These are phyloP conservation scores for Prinia subflava DNA, from an alignment of 2,113 vertebrate species.

Conservation along the genomic window DNA sequence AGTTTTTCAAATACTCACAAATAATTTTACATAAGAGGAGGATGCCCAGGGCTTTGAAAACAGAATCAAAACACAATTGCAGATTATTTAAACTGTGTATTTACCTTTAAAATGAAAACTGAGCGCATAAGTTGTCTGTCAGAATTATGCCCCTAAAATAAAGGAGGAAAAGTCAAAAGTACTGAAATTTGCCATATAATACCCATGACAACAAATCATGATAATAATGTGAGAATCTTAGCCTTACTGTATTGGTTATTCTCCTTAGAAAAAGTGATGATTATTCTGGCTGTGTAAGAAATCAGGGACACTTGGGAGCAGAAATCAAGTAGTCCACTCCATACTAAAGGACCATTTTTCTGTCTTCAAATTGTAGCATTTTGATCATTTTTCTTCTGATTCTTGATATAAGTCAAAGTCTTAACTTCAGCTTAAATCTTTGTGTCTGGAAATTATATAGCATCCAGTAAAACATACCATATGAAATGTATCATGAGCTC, in stretches of 20 bases:
- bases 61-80: background rate
- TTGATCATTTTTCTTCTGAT: background rate
- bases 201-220: background rate
- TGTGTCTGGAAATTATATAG: conserved; percentile 3
- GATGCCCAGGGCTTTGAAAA: background rate
- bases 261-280: background rate
- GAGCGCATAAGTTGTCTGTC: background rate
- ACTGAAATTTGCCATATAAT: background rate
- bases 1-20: background rate
- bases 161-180: background rate
- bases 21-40: background rate
- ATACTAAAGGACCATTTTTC: background rate
- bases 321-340: background rate
- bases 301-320: background rate
- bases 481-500: conserved; percentile 13
- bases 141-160: background rate
- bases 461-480: background rate
- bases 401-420: background rate
- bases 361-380: background rate
- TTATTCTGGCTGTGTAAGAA: background rate
- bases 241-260: background rate
- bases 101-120: background rate
- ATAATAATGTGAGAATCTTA: background rate
- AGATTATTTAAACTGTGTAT: background rate
- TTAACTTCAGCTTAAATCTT: background rate